phyloP scores from a whole-genome alignment of 1,140 invertebrate species.

The Platorchestia sp. region DNA sequence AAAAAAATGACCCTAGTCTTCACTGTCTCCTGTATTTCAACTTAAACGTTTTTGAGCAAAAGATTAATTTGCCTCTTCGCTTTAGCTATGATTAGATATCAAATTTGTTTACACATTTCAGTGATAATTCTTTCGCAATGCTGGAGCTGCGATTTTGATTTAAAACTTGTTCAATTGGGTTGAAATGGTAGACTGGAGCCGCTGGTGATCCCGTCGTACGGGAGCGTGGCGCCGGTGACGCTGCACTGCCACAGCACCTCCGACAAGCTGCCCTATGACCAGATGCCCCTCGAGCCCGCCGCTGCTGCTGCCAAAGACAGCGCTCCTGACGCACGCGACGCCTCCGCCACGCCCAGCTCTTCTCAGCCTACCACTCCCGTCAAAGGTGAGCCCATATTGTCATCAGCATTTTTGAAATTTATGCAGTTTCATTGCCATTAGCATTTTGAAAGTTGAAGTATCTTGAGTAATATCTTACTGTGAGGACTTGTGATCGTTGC shows the following conservation, averaged over 20 bases:
- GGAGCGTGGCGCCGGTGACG: slow-evolving; percentile 78
- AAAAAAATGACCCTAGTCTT: too few species aligned
- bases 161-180: too few species aligned
- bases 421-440: not conserved
- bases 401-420: not conserved
- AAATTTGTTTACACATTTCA: too few species aligned
- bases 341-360: slow-evolving; percentile 58
- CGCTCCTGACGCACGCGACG: not conserved
- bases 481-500: too few species aligned
- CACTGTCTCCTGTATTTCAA: too few species aligned
- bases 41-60: too few species aligned
- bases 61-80: too few species aligned
- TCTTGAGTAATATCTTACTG: too few species aligned
- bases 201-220: slow-evolving; percentile 79
- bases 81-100: too few species aligned
- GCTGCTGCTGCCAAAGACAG: slow-evolving; percentile 61
- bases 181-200: slow-evolving; percentile 80
- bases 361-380: slow-evolving; percentile 66
- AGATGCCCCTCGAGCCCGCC: slow-evolving; percentile 71
- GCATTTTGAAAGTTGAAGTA: too few species aligned
- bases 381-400: slow-evolving; percentile 51
- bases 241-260: slow-evolving; percentile 77
- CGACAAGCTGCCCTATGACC: slow-evolving; percentile 72
- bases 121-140: too few species aligned
- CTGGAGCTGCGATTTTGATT: too few species aligned